Percentiles rank a stretch among this genome's conserved stretches.
Evolutionary conservation across 2,888 invertebrate species (phyloP).

Genomic region (Scrobipalpa atriplicella): DNA sequence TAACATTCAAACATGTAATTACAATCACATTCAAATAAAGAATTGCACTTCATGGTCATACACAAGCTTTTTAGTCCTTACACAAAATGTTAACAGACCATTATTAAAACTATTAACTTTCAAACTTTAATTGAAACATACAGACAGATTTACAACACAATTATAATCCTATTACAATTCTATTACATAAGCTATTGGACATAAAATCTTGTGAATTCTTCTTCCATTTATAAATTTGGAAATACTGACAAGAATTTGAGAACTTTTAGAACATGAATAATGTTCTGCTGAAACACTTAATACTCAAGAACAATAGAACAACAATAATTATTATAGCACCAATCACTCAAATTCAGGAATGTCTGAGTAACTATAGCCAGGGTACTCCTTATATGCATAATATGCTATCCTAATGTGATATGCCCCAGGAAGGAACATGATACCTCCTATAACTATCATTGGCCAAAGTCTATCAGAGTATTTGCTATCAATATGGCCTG

Average conservation of each 20-base stretch:
- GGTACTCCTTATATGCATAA: slow-evolving; percentile 91
- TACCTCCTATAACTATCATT: slow-evolving; percentile 91
- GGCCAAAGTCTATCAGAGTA: slow-evolving; percentile 96
- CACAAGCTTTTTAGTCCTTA: slow-evolving; percentile 23
- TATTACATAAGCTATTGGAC: no score
- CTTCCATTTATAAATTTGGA: not conserved
- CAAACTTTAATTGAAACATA: not conserved
- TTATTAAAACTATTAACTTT: not conserved
- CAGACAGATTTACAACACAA: not conserved
- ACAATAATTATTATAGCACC: not conserved
- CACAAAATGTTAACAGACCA: slow-evolving; percentile 1
- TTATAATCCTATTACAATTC: no score
- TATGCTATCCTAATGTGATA: slow-evolving; percentile 95
- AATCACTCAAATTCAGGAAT: slow-evolving; percentile 89
- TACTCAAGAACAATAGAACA: not conserved
- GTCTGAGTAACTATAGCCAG: slow-evolving; percentile 93
- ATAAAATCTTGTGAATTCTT: no score
- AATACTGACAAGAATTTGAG: not conserved
- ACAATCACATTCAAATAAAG: slow-evolving; percentile 31
- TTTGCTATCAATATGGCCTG: slow-evolving; percentile 91
- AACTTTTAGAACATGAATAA: not conserved
- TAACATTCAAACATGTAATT: slow-evolving; percentile 30
- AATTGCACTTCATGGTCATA: slow-evolving; percentile 30
- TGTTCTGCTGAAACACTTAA: not conserved
- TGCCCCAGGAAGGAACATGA: slow-evolving; percentile 96